Evolutionary conservation across 2,888 invertebrate species (phyloP), one percentile per base, ranked within the genome.

Genomic region (Pseudoips prasinana): DNA sequence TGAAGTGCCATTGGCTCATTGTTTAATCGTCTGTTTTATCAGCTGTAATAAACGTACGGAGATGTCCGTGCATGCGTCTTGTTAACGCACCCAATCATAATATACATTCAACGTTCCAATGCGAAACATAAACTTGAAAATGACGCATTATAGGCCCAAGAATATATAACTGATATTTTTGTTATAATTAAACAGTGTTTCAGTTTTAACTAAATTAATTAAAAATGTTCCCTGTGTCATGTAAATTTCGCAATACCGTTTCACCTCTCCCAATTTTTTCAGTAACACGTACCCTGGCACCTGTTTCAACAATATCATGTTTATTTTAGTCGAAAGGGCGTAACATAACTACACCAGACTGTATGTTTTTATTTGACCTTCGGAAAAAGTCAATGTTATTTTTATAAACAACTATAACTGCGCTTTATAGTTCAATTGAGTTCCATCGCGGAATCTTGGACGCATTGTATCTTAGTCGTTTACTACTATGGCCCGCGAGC

Each of bases 1-100:
- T 81, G 82, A 73, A 73, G 76, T 75, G 77, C 75, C 61, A 80
- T 82, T 84, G 78, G 80, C 64, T 78, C 75, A 77, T 79, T 84
- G 78, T 80, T 80, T 83, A 81, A 85, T 84, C 80, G 75, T 71
- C 56, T 81, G 77, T 81, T 83, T 79, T 81, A 82, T 80, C 83
- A 85, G 80, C 76, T 82, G 80, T 77, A 77, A 77, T 82, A 68
- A 67, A 58, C 66, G 63, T 65, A 43, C 33, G 28, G 36, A 54
- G 50, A 45, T 39, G 45, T 35, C 44, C 43, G 35, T 47, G 52
- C 43, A 53, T 38, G 33, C 33, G 33, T 25, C 58, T 63, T 52
- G 55, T 65, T 65, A 61, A 56, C 41, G 49, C 52, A 44, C 40
- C 52, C 47, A 57, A 49, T 57, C 58, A 54, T 54, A 43, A 50